Evolutionary conservation across 2,888 invertebrate genomes (phyloP).

Genomic region (Xestoiulus laeticollis): DNA sequence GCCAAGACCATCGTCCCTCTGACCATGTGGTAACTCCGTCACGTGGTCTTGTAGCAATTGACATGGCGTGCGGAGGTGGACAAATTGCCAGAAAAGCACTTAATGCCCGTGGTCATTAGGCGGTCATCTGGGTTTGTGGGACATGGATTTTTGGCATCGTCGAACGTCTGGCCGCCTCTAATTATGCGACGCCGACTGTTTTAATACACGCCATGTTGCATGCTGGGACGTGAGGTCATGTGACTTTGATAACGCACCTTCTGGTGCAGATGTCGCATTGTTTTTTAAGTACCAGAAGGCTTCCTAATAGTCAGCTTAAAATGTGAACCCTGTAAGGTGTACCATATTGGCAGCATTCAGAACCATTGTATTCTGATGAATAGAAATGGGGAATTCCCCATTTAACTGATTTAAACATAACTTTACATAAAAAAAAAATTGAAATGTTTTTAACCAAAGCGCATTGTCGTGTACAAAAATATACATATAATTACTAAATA

Average conservation of each 20-base stretch:
- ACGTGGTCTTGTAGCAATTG: neutral
- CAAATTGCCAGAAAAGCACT: neutral
- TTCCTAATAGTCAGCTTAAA: neutral
- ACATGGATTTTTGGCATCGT: neutral
- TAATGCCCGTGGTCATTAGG: neutral
- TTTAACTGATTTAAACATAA: no score
- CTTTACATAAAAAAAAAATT: no score
- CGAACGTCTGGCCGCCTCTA: neutral
- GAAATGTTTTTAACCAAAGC: no score
- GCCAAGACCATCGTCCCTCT: neutral
- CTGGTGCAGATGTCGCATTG: neutral
- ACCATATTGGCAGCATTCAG: neutral
- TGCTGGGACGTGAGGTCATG: neutral
- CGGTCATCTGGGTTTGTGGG: neutral
- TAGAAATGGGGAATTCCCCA: no score
- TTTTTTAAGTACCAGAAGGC: neutral
- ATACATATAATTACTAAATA: no score
- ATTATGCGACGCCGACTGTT: neutral
- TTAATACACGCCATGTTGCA: neutral
- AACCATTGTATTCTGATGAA: no score
- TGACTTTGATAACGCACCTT: neutral
- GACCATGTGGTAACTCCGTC: neutral
- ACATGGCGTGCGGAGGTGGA: neutral
- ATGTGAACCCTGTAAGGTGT: neutral
- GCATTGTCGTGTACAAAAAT: no score